Base-by-base conservation (phyloP, 2,888 invertebrate genomes). In the Exocentrus adspersus region DNA sequence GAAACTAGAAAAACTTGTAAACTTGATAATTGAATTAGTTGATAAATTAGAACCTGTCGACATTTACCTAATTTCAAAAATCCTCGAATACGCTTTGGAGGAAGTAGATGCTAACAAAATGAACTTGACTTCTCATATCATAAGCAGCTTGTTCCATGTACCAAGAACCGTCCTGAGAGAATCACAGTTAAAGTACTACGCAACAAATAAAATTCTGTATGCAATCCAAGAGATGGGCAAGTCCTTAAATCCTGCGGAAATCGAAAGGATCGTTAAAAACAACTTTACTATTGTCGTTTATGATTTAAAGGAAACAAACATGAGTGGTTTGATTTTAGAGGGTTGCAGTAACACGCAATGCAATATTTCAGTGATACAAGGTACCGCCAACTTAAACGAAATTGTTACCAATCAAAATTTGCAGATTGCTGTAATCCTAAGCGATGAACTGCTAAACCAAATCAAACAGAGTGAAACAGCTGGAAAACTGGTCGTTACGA, bases 221-320 rank as follows among this genome's bases (percentile, higher is more conserved):
- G 45, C 67, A 5, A 51, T 71, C 12, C 70, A 74, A 60, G 50
- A 66, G 64, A 68, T 80, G 59, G 37, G 57, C 10, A 28, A 20
- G 46, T 10, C 53, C 9, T 5, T 65, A 2, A 17, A 59, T 53
- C 30, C 58, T 21, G 12, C 16, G 2, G 37, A 28, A 50, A 20
- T 43, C 24, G 42, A 61, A 12, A 41, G 46, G 10, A 60, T 67
- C 75, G 83, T 83, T 68, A 80, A 84, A 5, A 79, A 83, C 58
- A 84, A 84, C 74, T 72, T 85, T 41, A 80, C 85, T 16, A 83
- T 86, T 73, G 81, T 85, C 68, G 83, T 84, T 1, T 84, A 82
- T 14, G 61, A 68, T 42, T 20, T 73, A n/a, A 65, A 65, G n/a
- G 50, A 56, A 17, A 83, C 79, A 66, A 84, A 85, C 64, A 74